Base-by-base conservation (phyloP, 2,113 vertebrate genomes). In the Anser cygnoides region DNA sequence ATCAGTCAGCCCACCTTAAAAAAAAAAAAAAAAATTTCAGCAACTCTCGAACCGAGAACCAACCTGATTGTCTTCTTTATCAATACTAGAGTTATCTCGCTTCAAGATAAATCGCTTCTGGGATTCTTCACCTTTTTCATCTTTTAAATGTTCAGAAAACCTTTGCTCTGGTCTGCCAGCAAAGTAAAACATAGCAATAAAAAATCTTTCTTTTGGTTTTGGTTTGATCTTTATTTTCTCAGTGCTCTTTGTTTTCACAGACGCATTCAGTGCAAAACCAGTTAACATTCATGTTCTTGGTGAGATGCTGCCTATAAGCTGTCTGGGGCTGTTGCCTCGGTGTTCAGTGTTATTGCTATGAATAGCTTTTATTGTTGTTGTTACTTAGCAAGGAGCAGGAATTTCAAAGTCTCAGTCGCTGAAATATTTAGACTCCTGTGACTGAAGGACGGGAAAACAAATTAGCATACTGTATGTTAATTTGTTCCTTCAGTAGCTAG, bases 21-120 rank as follows among this genome's bases (percentile, higher is more conserved):
- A 96, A 41, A 35, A 28, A 62, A 23, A 61, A 43, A 43, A 43
- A 97, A 97, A 46, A 46, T 94, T 95, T 95, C 97, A 98, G 97
- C 97, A 98, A 98, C 97, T 98, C 97, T 98, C 97, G 93, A 98
- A 98, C 98, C 96, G 95, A 98, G 98, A 98, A 98, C 98, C 98
- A 98, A 98, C 98, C 98, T 98, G 98, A 98, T 98, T 97, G 97
- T 98, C 98, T 97, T 98, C 98, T 98, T 98, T 98, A 98, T 98
- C 98, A 98, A 98, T 98, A 98, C 98, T 98, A 98, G 98, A 98
- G 98, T 98, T 98, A 98, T 98, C 98, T 97, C 98, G 98, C 98
- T 98, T 98, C 98, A 98, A 98, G 98, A 98, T 98, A 98, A 98
- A 98, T 97, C 98, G 98, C 98, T 98, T 98, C 98, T 98, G 98